These are phyloP conservation scores for Phrixothrix hirtus DNA, from an alignment of 2,888 invertebrate species.

Conservation along the genomic window DNA sequence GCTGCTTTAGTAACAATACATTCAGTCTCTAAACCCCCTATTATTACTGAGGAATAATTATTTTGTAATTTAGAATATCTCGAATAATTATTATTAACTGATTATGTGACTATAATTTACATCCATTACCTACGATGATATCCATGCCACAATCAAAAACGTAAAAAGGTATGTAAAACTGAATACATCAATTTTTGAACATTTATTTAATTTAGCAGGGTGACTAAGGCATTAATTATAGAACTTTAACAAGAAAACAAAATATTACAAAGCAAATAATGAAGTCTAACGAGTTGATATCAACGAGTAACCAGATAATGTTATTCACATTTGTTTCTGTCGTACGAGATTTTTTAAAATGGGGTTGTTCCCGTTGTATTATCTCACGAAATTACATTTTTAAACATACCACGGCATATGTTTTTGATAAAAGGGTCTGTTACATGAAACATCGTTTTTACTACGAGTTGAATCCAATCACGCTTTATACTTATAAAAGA, in stretches of 20 bases:
- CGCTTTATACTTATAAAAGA: constrained; percentile 18
- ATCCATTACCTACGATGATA: no score
- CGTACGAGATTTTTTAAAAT: constrained; percentile 47
- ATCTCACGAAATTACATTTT: constrained; percentile 55
- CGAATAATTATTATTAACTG: no score
- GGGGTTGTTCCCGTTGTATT: constrained; percentile 52
- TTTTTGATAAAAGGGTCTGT: constrained; percentile 50
- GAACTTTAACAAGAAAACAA: not conserved
- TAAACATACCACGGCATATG: constrained; percentile 54
- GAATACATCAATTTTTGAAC: no score
- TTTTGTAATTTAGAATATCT: no score
- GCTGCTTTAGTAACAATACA: no score
- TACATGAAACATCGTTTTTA: constrained; percentile 21
- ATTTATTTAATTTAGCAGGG: no score
- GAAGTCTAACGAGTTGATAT: constrained; percentile 31
- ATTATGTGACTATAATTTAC: no score
- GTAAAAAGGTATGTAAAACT: no score
- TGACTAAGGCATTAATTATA: no score
- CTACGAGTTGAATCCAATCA: constrained; percentile 22
- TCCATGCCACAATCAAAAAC: no score
- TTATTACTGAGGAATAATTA: no score
- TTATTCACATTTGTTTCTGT: constrained; percentile 58
- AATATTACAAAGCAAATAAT: constrained; percentile 14
- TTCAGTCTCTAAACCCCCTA: no score
- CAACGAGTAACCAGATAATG: constrained; percentile 56